Base-by-base conservation (phyloP, 2,888 invertebrate species). In the Actias luna region DNA sequence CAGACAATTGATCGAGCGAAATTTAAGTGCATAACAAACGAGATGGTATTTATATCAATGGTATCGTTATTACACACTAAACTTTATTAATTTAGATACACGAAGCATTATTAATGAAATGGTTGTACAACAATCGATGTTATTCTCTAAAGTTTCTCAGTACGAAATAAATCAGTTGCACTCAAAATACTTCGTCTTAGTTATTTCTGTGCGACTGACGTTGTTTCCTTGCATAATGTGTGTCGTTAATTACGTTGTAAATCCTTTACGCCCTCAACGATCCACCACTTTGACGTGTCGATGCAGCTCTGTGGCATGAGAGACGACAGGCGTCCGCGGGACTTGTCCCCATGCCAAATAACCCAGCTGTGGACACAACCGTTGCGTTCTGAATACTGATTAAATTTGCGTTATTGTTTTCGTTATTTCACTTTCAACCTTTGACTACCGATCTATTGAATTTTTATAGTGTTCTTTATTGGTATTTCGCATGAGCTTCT, bases 341-440 rank as follows among this genome's bases (percentile, higher is more conserved):
- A 80, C 75, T 85, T 85, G 85, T 85, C 79, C 81, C 79, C 73
- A 83, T 88, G 90, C 89, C 91, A 92, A 92, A 91, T 87, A 83
- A 80, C 84, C 83, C 89, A 86, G 87, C 87, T 88, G 89, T 82
- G 85, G 84, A 86, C 87, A 83, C 79, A 79, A 78, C 77, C 76
- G 73, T 69, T 81, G 83, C 80, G 79, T 76, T 75, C 83, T 81
- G 92, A 89, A 92, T 91, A 89, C 89, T 87, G 89, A 91, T 91
- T 85, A 84, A 83, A 85, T 82, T 78, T 75, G 72, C 83, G 82
- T 88, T 88, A 88, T 90, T 89, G 87, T 89, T 87, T 85, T 78
- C 80, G 85, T 86, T 85, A 85, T 87, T 88, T 88, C 82, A 88
- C 86, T 88, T 86, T 88, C 85, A 74, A 84, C 83, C 77, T 78